phyloP scores from a whole-genome alignment of 2,113 vertebrate species.

The Tyto alba region DNA sequence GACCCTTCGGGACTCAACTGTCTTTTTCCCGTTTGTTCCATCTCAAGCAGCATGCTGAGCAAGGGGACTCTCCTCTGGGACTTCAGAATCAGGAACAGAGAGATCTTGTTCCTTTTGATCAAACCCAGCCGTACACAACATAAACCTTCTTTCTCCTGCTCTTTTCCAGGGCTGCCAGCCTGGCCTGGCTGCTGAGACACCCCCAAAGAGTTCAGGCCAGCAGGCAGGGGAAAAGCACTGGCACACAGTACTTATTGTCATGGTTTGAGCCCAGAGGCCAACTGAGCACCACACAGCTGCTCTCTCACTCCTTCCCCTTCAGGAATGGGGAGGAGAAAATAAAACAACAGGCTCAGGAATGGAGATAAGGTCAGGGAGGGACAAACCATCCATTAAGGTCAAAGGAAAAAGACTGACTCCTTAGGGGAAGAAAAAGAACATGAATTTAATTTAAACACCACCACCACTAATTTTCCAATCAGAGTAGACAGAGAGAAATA shows the following conservation, averaged over 20 bases:
- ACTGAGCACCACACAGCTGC: no score
- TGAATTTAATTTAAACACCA: no score
- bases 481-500: no score
- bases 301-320: no score
- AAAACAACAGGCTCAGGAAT: no score
- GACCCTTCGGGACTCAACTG: rapidly evolving
- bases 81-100: not conserved
- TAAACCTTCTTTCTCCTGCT: not conserved
- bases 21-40: not conserved
- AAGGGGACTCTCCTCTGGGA: not conserved
- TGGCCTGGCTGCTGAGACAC: not conserved
- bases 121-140: not conserved
- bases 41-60: not conserved
- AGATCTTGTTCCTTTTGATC: not conserved
- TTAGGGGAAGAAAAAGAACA: no score
- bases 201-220: not conserved
- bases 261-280: no score
- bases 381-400: no score
- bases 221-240: not conserved
- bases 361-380: no score
- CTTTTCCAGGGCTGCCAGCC: not conserved
- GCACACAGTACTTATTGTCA: not conserved
- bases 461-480: no score
- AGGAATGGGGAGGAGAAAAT: no score
- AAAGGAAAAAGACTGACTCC: no score